Evolutionary conservation across 2,888 invertebrate genomes (phyloP), one percentile per base, ranked within the genome.

Genomic region (Pollenia labialis): DNA sequence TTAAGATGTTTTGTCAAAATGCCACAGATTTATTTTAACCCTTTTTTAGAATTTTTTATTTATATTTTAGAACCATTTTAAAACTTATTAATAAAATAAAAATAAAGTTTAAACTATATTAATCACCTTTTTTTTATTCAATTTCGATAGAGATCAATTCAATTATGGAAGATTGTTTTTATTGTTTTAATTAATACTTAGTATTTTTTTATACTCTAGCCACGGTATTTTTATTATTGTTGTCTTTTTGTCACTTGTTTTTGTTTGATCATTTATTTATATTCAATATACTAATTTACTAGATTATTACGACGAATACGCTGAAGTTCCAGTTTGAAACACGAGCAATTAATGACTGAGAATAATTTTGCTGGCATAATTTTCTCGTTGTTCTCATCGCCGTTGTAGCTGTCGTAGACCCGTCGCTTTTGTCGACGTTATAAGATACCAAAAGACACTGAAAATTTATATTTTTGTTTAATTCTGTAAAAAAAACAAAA

Each of bases 321-420:
- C 11, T 74, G 58, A 79, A 68, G 68, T 81, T 84, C 87, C 84
- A 72, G 71, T 87, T 72, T 69, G 16, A 76, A 58, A 74, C 76
- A 84, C 72, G 52, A 77, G 18, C 81, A 76, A 14, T 84, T 66
- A 60, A 80, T 81, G 60, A 87, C 83, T 87, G 83, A 83, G 81
- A 87, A 76, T 40, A 74, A 71, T 76, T 62, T 72, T 66, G 60
- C 79, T 79, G 68, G 79, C 66, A 84, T 68, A 79, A 77, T 52
- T 23, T 72, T 84, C 56, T 79, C 54, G n/a, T 48, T 54, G 71
- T 14, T 54, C 52, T 40, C 50, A 52, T 62, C 44, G 16, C n/a
- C 32, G 72, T 74, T 44, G 16, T 46, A 54, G 42, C 7, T 62
- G 48, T 32, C 32, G 32, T 32, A 32, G 32, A 32, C 32, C 11